Evolutionary conservation across 2,113 vertebrate genomes (phyloP), one percentile per base, ranked within the genome.

Genomic region (Oceanodroma tethys): DNA sequence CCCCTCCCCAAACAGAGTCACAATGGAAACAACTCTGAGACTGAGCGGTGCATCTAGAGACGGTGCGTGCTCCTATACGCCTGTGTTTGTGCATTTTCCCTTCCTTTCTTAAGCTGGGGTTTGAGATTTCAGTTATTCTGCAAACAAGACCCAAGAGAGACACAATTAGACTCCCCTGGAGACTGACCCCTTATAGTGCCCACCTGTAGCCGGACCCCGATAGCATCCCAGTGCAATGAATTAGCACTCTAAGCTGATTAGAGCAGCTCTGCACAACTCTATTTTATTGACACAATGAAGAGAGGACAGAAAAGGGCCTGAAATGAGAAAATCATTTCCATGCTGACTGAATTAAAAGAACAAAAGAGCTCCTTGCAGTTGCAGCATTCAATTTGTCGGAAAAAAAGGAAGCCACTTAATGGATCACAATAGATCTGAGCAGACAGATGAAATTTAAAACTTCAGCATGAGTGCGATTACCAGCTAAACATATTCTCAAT

Each of bases 221-320:
- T 98, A 98, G 98, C 98, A 98, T 98, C 98, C 98, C 98, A 59
- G 97, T 71, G 97, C 98, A 98, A 96, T 98, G 98, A 98, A 98
- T 98, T 98, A 98, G 98, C 97, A 97, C 98, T 98, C 97, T 99
- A 99, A 99, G 98, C 98, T 98, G 99, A 99, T 99, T 99, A 98
- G 97, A 97, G 97, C 97, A 94, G 98, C 98, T 98, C 97, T 97
- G 98, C 98, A 99, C 98, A 98, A 98, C 98, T 99, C 98, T 99
- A 98, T 99, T 99, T 98, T 98, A 98, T 98, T 98, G 98, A 98
- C 98, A 99, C 98, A 99, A 99, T 98, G 98, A 98, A 98, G 98
- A 98, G 98, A 98, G 96, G 98, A 98, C 97, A 98, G 98, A 98
- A 98, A 98, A 98, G 98, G 97, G 96, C 92, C 98, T 98, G 98